A percentile compares a stretch with the other conserved stretches of the same genome.
Evolutionary conservation across 2,797 vertebrate genomes (phyloP).

Genomic region (Enteromius afrohamiltoni): DNA sequence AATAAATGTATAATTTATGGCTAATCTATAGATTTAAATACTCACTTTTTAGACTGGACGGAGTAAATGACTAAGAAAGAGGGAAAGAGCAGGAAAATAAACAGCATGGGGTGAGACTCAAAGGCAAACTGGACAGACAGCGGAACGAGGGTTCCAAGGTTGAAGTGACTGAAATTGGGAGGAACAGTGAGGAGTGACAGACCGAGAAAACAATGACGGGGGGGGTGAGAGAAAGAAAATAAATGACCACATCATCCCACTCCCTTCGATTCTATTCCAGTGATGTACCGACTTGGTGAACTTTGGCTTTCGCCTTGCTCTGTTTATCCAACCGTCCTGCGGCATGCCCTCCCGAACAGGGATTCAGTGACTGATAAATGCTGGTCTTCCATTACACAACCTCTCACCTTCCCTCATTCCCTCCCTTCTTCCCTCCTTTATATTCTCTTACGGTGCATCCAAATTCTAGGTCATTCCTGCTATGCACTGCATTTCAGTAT

Average conservation of each 20-base stretch:
- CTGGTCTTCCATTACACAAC: constrained; percentile 69
- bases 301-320: constrained; percentile 64
- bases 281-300: constrained; percentile 29
- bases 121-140: neutral
- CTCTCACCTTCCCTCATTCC: constrained; percentile 46
- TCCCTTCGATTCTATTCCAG: constrained; percentile 6
- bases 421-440: neutral
- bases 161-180: constrained; percentile 15
- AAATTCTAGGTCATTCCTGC: constrained; percentile 13
- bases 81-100: neutral
- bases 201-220: constrained; percentile 32
- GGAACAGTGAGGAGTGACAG: constrained; percentile 37
- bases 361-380: constrained; percentile 72
- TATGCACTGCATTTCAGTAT: neutral
- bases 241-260: constrained; percentile 23
- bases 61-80: neutral
- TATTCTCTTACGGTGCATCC: constrained; percentile 7
- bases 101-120: neutral
- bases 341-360: constrained; percentile 54
- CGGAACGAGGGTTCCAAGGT: constrained; percentile 13
- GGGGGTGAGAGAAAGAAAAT: constrained; percentile 32
- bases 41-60: neutral
- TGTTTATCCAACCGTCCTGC: constrained; percentile 66
- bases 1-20: neutral
- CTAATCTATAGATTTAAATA: neutral